Conservation (phyloP, 2,888 invertebrate genomes). For the Phyto melanocephala region DNA sequence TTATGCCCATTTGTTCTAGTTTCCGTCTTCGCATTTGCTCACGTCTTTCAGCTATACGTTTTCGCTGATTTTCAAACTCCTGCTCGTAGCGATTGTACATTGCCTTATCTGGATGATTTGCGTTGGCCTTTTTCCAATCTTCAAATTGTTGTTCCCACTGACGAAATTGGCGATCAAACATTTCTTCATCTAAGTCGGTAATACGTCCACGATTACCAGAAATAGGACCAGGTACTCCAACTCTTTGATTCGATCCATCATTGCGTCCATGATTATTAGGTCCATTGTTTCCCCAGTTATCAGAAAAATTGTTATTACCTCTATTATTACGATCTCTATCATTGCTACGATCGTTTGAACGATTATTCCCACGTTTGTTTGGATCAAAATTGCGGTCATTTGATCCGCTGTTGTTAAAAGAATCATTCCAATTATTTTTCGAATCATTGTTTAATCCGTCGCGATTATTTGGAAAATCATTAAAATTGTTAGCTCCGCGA, state of each 20-base stretch:
- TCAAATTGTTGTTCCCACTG: constrained; percentile 96
- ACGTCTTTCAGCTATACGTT: constrained; percentile 88
- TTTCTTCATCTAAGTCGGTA: constrained; percentile 85
- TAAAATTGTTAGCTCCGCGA: constrained; percentile 27
- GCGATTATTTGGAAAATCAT: constrained; percentile 16
- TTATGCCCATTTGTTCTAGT: constrained; percentile 66
- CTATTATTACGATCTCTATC: background rate
- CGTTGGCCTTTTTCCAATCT: constrained; percentile 94
- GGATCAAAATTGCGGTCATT: constrained; percentile 20
- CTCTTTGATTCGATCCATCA: constrained; percentile 17
- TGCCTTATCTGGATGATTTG: constrained; percentile 93
- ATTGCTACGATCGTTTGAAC: constrained; percentile 14
- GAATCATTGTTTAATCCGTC: constrained; percentile 31
- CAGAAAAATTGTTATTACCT: background rate
- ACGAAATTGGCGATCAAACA: constrained; percentile 92
- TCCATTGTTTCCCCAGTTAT: background rate
- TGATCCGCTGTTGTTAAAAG: background rate
- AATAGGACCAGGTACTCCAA: background rate
- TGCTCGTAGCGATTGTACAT: constrained; percentile 91
- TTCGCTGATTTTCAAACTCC: constrained; percentile 91
- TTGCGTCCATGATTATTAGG: constrained; percentile 8
- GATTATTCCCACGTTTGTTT: background rate
- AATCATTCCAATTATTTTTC: constrained; percentile 30
- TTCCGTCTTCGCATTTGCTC: constrained; percentile 87
- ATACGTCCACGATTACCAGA: constrained; percentile 79